phyloP scores from a whole-genome alignment of 2,113 vertebrate genomes.

The Polypterus senegalus region DNA sequence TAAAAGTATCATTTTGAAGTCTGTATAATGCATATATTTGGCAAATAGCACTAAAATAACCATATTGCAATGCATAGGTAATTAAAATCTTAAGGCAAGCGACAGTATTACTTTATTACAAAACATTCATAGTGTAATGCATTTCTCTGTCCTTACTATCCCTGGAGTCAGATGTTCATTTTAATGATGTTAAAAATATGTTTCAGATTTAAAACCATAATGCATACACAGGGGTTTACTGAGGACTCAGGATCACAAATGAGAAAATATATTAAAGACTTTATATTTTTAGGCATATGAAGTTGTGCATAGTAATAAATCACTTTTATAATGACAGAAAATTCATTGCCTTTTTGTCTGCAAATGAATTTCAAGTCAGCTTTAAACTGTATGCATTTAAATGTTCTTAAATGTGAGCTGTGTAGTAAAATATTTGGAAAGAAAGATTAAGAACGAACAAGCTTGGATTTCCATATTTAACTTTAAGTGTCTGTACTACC shows the following conservation, averaged over 20 bases:
- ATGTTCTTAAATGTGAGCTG: slow-evolving; percentile 1
- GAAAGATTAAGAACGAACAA: background rate
- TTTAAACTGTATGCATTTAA: background rate
- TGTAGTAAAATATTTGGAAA: background rate
- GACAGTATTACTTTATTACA: too few species aligned
- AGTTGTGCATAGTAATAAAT: slow-evolving; percentile 10
- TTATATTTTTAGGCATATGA: slow-evolving; percentile 8
- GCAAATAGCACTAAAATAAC: too few species aligned
- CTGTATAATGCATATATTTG: too few species aligned
- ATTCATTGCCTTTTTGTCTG: background rate
- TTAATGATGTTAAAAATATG: slow-evolving; percentile 9
- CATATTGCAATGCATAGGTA: too few species aligned
- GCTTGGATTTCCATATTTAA: background rate
- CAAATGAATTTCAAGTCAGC: slow-evolving; percentile 1
- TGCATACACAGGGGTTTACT: slow-evolving; percentile 9
- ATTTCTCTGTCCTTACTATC: slow-evolving; percentile 3
- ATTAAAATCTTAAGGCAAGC: too few species aligned
- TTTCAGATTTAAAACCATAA: slow-evolving; percentile 9
- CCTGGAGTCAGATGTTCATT: slow-evolving; percentile 9
- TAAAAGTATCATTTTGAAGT: too few species aligned
- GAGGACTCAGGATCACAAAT: slow-evolving; percentile 9
- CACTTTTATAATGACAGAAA: slow-evolving; percentile 12
- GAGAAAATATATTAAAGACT: slow-evolving; percentile 9
- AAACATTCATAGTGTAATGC: too few species aligned
- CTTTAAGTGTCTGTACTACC: background rate